Conservation (phyloP, 2,888 invertebrate genomes). For the Helleia helle region DNA sequence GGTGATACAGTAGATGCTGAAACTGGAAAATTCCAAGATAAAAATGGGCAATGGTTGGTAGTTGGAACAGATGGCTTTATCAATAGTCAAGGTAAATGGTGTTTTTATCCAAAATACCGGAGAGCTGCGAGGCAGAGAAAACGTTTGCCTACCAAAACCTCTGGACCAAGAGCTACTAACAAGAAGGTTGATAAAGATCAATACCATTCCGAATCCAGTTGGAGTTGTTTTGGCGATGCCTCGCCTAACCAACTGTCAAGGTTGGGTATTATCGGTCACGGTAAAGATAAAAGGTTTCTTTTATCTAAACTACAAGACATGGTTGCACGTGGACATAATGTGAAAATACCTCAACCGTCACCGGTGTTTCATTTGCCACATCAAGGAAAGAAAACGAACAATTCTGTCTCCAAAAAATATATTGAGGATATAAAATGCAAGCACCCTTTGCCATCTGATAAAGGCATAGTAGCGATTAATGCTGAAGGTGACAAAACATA, state of each 20-base stretch:
- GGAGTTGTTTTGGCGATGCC: conserved; percentile 57
- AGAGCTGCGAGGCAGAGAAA: conserved; percentile 9
- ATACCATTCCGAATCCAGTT: conserved; percentile 37
- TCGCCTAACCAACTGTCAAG: conserved; percentile 42
- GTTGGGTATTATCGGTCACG: conserved; percentile 59
- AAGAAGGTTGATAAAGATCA: conserved; percentile 25
- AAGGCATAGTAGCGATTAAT: no score
- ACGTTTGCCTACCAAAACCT: conserved; percentile 16
- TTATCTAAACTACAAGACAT: conserved; percentile 37
- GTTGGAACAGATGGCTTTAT: conserved; percentile 58
- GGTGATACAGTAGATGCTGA: conserved; percentile 48
- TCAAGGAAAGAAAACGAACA: no score
- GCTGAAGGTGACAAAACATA: no score
- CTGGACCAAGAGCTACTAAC: conserved; percentile 21
- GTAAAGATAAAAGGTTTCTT: conserved; percentile 48
- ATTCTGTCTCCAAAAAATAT: no score
- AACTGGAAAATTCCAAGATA: conserved; percentile 47
- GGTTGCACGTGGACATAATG: conserved; percentile 40
- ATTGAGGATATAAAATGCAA: no score
- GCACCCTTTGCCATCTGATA: no score
- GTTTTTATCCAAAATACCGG: conserved; percentile 34
- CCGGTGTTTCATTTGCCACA: no score
- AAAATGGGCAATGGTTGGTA: conserved; percentile 41
- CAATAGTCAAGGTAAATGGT: conserved; percentile 46
- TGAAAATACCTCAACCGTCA: conserved; percentile 37